phyloP scores from a whole-genome alignment of 2,888 invertebrate genomes.

The Morpho helenor region DNA sequence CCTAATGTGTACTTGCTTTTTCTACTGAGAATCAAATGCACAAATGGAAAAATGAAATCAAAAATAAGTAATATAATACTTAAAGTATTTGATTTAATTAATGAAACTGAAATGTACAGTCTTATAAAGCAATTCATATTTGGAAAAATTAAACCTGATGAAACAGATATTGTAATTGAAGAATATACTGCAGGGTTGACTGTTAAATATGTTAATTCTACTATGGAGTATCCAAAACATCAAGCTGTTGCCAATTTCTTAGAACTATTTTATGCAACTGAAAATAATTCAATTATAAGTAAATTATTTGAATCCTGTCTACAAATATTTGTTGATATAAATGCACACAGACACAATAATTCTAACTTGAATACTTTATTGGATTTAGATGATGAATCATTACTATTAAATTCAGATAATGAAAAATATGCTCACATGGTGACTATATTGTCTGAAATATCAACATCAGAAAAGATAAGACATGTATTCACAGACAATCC shows the following conservation, averaged over 20 bases:
- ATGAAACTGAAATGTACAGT: conserved; percentile 34
- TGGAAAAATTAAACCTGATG: conserved; percentile 33
- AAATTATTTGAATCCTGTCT: conserved; percentile 52
- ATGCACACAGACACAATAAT: conserved; percentile 36
- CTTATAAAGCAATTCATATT: conserved; percentile 45
- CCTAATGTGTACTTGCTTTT: conserved; percentile 66
- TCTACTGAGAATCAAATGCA: conserved; percentile 54
- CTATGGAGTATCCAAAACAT: conserved; percentile 35
- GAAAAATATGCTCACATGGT: conserved; percentile 65
- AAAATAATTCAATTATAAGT: conserved; percentile 38
- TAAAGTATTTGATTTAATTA: conserved; percentile 48
- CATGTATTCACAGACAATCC: conserved; percentile 63
- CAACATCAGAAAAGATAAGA: conserved; percentile 62
- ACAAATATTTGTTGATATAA: conserved; percentile 46
- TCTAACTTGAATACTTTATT: conserved; percentile 36
- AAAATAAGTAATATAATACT: conserved; percentile 57
- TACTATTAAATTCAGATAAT: conserved; percentile 45
- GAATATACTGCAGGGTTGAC: conserved; percentile 61
- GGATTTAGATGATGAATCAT: conserved; percentile 52
- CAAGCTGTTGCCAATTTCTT: conserved; percentile 50
- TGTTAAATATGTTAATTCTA: conserved; percentile 43
- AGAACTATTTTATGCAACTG: conserved; percentile 43
- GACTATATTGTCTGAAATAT: conserved; percentile 71
- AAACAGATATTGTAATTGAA: conserved; percentile 39
- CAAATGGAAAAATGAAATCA: conserved; percentile 44